These are phyloP conservation scores for Augiades crinisus DNA, from an alignment of 2,888 invertebrate genomes.

Conservation along the genomic window DNA sequence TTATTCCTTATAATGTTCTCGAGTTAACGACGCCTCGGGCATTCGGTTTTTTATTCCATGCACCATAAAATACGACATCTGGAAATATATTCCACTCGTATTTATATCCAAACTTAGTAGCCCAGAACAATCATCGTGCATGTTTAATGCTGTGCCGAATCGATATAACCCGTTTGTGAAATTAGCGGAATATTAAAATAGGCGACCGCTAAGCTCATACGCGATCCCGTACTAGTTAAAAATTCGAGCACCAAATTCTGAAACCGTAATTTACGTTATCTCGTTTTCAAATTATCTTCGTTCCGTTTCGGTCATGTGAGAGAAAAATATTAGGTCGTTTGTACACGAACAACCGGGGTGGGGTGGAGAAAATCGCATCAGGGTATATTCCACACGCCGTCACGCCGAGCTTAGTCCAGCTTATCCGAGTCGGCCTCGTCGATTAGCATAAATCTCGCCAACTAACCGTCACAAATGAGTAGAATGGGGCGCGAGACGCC, in stretches of 20 bases:
- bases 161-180: conserved; percentile 20
- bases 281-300: conserved; percentile 21
- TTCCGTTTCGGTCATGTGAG: conserved; percentile 43
- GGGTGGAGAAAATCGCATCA: conserved; percentile 64
- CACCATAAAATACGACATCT: conserved; percentile 72
- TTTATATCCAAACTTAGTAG: conserved; percentile 58
- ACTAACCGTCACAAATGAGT: conserved; percentile 77
- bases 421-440: conserved; percentile 73
- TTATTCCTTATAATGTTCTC: conserved; percentile 78
- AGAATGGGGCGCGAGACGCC: conserved; percentile 43
- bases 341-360: conserved; percentile 52
- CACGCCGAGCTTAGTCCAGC: conserved; percentile 55
- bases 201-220: neutral
- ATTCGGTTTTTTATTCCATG: conserved; percentile 70
- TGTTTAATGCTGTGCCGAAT: conserved; percentile 44
- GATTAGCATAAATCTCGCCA: conserved; percentile 80
- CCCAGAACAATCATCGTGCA: conserved; percentile 48
- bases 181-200: neutral
- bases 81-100: conserved; percentile 55
- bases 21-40: conserved; percentile 72
- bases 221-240: neutral
- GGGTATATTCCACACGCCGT: conserved; percentile 75
- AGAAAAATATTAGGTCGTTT: conserved; percentile 42
- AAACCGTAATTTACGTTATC: conserved; percentile 18
- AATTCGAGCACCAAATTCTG: conserved; percentile 29